phyloP scores from a whole-genome alignment of 92 coral and sea anemone genomes.

The Montipora capitata region DNA sequence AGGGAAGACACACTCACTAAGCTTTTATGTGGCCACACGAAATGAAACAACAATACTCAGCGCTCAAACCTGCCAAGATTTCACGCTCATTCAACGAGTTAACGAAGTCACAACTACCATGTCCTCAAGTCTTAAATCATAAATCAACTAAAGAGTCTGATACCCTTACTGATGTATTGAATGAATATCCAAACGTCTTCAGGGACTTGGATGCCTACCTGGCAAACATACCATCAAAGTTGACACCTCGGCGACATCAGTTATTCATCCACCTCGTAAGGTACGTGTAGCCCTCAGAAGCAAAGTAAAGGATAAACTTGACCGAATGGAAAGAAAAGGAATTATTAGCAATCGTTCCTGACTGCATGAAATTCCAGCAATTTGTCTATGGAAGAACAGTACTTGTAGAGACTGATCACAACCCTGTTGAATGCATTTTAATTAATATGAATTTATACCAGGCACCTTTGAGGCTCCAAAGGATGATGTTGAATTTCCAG shows the following conservation, averaged over 20 bases:
- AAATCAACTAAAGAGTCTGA: too few relatives aligned
- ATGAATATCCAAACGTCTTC: too few relatives aligned
- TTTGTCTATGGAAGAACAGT: slow-evolving; percentile 15
- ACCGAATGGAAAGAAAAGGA: slow-evolving; percentile 40
- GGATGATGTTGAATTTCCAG: slow-evolving; percentile 3
- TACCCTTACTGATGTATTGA: too few relatives aligned
- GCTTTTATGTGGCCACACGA: too few relatives aligned
- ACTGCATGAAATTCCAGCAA: slow-evolving; percentile 11
- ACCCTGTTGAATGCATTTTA: slow-evolving; percentile 43
- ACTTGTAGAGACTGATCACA: slow-evolving; percentile 44
- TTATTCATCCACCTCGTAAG: slow-evolving; percentile 65
- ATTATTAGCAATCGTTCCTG: slow-evolving; percentile 20
- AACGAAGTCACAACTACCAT: too few relatives aligned
- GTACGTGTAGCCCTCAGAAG: slow-evolving; percentile 48
- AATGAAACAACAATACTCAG: too few relatives aligned
- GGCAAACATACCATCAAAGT: slow-evolving; percentile 57
- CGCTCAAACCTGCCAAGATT: too few relatives aligned
- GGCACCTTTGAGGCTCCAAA: slow-evolving; percentile 26
- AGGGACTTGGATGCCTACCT: slow-evolving; percentile 29
- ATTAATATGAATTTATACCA: slow-evolving; percentile 40
- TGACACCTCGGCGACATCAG: slow-evolving; percentile 44
- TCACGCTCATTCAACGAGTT: too few relatives aligned
- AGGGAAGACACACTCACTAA: too few relatives aligned
- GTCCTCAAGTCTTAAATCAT: too few relatives aligned
- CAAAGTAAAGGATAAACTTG: slow-evolving; percentile 46